Base-by-base conservation (phyloP, 2,888 invertebrate genomes). In the Nemoura dubitans region DNA sequence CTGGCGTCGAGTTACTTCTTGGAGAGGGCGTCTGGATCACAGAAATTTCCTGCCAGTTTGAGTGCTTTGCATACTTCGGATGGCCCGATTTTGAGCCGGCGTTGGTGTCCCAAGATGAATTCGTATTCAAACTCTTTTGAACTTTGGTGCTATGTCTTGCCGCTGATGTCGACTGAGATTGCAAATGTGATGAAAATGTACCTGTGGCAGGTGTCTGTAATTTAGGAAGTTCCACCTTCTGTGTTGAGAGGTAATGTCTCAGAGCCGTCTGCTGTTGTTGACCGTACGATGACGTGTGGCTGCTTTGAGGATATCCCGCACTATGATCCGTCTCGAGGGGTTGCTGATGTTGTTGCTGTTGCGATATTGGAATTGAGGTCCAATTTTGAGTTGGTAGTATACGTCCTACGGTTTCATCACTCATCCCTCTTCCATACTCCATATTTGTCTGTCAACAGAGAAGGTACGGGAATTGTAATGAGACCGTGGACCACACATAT, bases 381-480 rank as follows among this genome's bases (percentile, higher is more conserved):
- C 84, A 84, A 59, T 36, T 42, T 26, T 84, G 84, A 76, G 84
- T 26, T 26, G 76, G 28, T 86, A 87, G 28, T 86, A 87, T 86
- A 82, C 85, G 87, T 85, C 87, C 86, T 86, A 90, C 89, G 89
- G 90, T 91, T 90, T 91, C 90, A 90, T 91, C 92, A 90, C 90
- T 90, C 90, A 91, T 91, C 91, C 91, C 92, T 91, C 92, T 91
- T 90, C 92, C 92, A 93, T 92, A 92, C 92, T 92, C 91, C 91
- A 91, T 89, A 91, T 90, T 91, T 90, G 92, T 94, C 94, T 94
- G 94, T 93, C 94, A 94, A 94, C 94, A 94, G 93, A 94, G 93
- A 94, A 94, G 94, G 94, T 94, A 94, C 93, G 94, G 94, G 93
- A 92, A 89, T 90, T 86, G 87, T 88, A 85, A 88, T 90, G 90